Evolutionary conservation across 1,140 invertebrate genomes (phyloP), one percentile per base, ranked within the genome.

Genomic region (Pollicipes pollicipes): DNA sequence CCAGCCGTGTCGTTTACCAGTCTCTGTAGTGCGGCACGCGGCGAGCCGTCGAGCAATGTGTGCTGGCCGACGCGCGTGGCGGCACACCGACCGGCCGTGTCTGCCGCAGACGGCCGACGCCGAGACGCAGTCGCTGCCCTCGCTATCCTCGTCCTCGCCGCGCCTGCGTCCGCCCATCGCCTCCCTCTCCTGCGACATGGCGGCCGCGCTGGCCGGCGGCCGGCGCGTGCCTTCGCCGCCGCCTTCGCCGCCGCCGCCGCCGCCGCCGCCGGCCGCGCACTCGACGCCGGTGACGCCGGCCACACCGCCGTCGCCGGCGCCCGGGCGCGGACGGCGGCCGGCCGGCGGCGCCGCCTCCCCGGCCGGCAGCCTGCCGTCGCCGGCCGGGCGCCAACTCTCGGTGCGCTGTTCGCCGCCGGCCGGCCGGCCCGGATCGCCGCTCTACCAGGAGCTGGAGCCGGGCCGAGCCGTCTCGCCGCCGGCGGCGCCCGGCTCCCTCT

Each of bases 401-500:
- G 81, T 80, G 21, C 79, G 79, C n/a, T n/a, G n/a, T n/a, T n/a
- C n/a, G n/a, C n/a, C n/a, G 77, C 79, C 78, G 72, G 79, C 79
- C 70, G 69, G 73, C 71, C 71, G 73, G 74, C 74, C 31, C 68
- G 35, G 8, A 4, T 16, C 70, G 21, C 32, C 29, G 66, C 58
- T 72, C 64, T 70, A 69, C 31, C 37, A 27, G 28, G 66, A 70
- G 67, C 37, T 70, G 28, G 32, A 64, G 35, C 73, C 71, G 63
- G 30, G 68, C 66, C 29, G 68, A 6, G 68, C 73, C 66, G 64
- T 70, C 69, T 69, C 75, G 71, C 73, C 74, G 26, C 64, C 32
- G 64, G 6, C 63, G 28, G 30, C 84, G 24, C 81, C 85, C 74
- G 86, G 86, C 74, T 88, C 88, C 72, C 86, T 90, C 77, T 91